Evolutionary conservation across 2,113 vertebrate genomes (phyloP), one percentile per base, ranked within the genome.

Genomic region (Mystacornis crossleyi): DNA sequence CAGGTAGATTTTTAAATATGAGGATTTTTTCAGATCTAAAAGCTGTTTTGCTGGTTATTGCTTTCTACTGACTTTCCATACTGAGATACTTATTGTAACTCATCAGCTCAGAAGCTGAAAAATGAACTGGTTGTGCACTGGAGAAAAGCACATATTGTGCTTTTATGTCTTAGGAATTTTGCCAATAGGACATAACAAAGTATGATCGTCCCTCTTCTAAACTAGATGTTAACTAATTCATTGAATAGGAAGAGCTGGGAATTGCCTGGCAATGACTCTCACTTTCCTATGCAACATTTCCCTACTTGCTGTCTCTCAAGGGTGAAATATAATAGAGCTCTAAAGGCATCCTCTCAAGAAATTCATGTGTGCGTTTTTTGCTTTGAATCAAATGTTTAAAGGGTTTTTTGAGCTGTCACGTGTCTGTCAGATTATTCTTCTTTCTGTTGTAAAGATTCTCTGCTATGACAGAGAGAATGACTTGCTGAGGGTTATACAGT

Each of bases 371-470:
- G 8, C 9, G 4, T 79, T 88, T 83, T 86, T 75, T 77, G 20
- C 62, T 90, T 61, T 29, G 48, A 58, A 93, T 78, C 58, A 90
- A 91, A 82, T 70, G 71, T 86, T 96, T 91, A 40, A 58, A 84
- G 36, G 33, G 13, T 31, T 84, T 90, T 87, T 91, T 91, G 54
- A 85, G 73, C 91, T 83, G 89, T 94, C 81, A 89, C 55, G 19
- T 96, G 95, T 94, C 96, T 97, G 79, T 95, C 93, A 86, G 79
- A 84, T 91, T 81, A 94, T 77, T 93, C 62, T 75, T 48, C 33
- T 54, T 92, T 61, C 77, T 51, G 47, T 85, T 95, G 81, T 72
- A 95, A 95, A 97, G 80, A 89, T 83, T 77, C 65, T 81, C 58
- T 72, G 58, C 94, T 92, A 20, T 77, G 84, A 95, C 94, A 95